phyloP scores from a whole-genome alignment of 2,797 vertebrate species.

The Chromis chromis region DNA sequence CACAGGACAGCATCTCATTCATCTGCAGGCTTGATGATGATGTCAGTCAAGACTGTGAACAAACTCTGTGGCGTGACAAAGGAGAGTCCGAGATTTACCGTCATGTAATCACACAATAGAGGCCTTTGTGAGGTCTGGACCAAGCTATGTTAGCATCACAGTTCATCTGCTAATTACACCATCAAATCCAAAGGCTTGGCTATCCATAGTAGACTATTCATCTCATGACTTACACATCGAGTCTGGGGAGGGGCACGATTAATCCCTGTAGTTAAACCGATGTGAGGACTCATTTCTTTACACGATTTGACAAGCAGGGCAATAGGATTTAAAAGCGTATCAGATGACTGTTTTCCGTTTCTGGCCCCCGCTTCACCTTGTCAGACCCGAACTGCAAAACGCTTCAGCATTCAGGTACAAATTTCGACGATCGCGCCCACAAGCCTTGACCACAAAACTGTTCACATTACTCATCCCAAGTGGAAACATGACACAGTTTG shows the following conservation, averaged over 20 bases:
- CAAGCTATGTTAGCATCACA: constrained; percentile 61
- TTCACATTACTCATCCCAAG: constrained; percentile 49
- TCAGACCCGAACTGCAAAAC: constrained; percentile 22
- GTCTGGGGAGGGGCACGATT: constrained; percentile 42
- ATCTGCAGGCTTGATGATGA: constrained; percentile 31
- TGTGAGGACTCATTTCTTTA: constrained; percentile 74
- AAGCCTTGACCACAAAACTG: constrained; percentile 30
- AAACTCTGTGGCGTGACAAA: constrained; percentile 65
- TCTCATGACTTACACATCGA: constrained; percentile 70
- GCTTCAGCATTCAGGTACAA: constrained; percentile 40
- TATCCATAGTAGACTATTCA: constrained; percentile 52
- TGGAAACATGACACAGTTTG: constrained; percentile 55
- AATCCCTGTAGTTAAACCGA: constrained; percentile 70
- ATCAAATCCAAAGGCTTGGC: constrained; percentile 61
- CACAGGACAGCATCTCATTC: constrained; percentile 31
- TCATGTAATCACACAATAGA: constrained; percentile 55
- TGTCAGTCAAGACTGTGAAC: constrained; percentile 51
- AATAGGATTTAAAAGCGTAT: constrained; percentile 69
- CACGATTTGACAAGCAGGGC: constrained; percentile 68
- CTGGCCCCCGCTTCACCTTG: constrained; percentile 47
- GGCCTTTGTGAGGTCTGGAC: constrained; percentile 62
- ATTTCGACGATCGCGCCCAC: not conserved
- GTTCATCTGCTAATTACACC: constrained; percentile 74
- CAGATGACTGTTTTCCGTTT: constrained; percentile 58
- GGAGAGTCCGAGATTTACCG: constrained; percentile 50